Base-by-base conservation (phyloP, 2,797 vertebrate genomes). In the Adrianichthys oophorus region DNA sequence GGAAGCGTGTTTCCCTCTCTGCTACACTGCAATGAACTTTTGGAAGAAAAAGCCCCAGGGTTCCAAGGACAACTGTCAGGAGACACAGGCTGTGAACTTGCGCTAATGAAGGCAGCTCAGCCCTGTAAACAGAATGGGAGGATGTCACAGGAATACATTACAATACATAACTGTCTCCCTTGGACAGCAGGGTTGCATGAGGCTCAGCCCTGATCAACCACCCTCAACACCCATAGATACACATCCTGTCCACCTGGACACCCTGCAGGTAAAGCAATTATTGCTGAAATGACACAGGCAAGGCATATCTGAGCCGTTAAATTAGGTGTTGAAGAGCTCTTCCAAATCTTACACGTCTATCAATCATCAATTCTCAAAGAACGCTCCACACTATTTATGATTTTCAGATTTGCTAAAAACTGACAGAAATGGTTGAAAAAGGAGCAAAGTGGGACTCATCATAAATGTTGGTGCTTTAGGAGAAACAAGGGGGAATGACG, bases 141-240 rank as follows among this genome's bases (percentile, higher is more conserved):
- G 88, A 90, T 92, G 91, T 92, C 89, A 89, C 84, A 72, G 62
- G 91, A 90, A 92, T 93, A 93, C 88, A 92, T 93, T 92, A 92
- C 87, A 93, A 93, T 93, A 92, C 90, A 93, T 93, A 92, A 92
- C 90, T 92, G 91, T 92, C 90, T 91, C 83, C 83, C 79, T 70
- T 61, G 86, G 87, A 87, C 89, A 82, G 83, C 54, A 78, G 86
- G 82, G 76, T 67, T 81, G 82, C 75, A 83, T 79, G 77, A 70
- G 74, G 83, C 73, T 74, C 68, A 74, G 74, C 58, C 68, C 64
- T 55, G 74, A 74, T 75, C 67, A 29, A n/a, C 49, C 58, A 59
- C 48, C 47, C 40, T 49, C 23, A 58, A 54, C 45, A 15, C 19
- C 49, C 43, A 56, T 48, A 55, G 48, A 58, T 19, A 64, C 52